Percentiles rank a stretch among this genome's conserved stretches.
These are phyloP conservation scores for Acipenser oxyrinchus DNA, from an alignment of 2,797 vertebrate genomes.

Conservation along the genomic window DNA sequence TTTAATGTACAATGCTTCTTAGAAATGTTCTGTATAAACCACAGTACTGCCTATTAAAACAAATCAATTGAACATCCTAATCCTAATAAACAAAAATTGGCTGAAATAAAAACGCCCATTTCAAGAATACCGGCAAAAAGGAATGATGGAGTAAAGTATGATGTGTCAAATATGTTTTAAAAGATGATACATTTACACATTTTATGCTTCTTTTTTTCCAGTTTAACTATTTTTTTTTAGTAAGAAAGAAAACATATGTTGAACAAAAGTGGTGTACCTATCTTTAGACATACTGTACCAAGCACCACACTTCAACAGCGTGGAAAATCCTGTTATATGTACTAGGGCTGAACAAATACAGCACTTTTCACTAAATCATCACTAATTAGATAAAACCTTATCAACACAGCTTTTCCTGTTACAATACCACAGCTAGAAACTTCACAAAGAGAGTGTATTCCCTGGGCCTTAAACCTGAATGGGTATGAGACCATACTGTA, in stretches of 20 bases:
- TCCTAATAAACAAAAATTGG: not conserved
- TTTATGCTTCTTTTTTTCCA: slow-evolving; percentile 7
- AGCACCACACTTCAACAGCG: slow-evolving; percentile 26
- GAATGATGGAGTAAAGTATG: slow-evolving; percentile 34
- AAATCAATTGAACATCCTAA: too few species aligned
- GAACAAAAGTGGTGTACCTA: slow-evolving; percentile 22
- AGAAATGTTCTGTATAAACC: not conserved
- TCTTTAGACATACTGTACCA: slow-evolving; percentile 22
- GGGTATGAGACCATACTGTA: slow-evolving; percentile 38
- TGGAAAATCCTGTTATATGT: not conserved
- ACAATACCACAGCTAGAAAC: slow-evolving; percentile 54
- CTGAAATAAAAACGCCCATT: slow-evolving; percentile 1
- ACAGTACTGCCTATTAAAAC: not conserved
- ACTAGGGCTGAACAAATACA: not conserved
- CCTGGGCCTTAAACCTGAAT: slow-evolving; percentile 34
- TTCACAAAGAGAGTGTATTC: slow-evolving; percentile 42
- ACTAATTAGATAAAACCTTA: slow-evolving; percentile 30
- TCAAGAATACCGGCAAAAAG: slow-evolving; percentile 17
- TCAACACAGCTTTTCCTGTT: slow-evolving; percentile 52
- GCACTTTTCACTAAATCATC: slow-evolving; percentile 7
- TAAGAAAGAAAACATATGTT: slow-evolving; percentile 14
- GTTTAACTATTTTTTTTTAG: not conserved
- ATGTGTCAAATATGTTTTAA: slow-evolving; percentile 22
- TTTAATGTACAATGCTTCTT: not conserved
- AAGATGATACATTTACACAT: slow-evolving; percentile 17